These are phyloP conservation scores for Xiphorhynchus erythropygius DNA, from an alignment of 2,797 vertebrate genomes.

Conservation along the genomic window DNA sequence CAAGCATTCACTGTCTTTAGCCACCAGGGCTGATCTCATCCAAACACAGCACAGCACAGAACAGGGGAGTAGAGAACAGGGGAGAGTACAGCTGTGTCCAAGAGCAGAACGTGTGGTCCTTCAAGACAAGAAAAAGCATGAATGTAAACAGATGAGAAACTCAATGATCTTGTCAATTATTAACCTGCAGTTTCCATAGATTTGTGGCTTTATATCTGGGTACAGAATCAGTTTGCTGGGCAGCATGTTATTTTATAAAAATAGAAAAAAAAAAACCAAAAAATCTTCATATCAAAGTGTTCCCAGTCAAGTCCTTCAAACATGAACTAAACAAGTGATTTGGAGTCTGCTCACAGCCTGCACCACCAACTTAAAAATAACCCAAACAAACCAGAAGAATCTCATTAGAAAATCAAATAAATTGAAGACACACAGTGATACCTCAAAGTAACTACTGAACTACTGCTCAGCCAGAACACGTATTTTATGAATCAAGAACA, in stretches of 20 bases:
- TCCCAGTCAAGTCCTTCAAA: background rate
- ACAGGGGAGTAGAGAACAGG: background rate
- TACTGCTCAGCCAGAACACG: background rate
- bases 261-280: background rate
- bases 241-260: background rate
- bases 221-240: background rate
- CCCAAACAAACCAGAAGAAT: background rate
- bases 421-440: background rate
- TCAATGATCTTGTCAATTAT: background rate
- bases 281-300: rapidly evolving
- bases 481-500: background rate
- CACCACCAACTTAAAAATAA: background rate
- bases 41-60: rapidly evolving
- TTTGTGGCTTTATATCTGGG: background rate
- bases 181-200: background rate
- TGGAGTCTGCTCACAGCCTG: background rate
- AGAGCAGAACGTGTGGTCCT: rapidly evolving
- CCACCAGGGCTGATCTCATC: background rate
- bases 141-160: background rate
- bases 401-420: background rate
- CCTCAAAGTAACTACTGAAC: background rate
- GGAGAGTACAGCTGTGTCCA: background rate
- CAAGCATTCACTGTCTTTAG: background rate
- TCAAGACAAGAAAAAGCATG: background rate
- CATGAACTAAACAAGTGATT: background rate